Base-by-base conservation (phyloP, 2,888 invertebrate species). In the Scaptomyza polygonia region DNA sequence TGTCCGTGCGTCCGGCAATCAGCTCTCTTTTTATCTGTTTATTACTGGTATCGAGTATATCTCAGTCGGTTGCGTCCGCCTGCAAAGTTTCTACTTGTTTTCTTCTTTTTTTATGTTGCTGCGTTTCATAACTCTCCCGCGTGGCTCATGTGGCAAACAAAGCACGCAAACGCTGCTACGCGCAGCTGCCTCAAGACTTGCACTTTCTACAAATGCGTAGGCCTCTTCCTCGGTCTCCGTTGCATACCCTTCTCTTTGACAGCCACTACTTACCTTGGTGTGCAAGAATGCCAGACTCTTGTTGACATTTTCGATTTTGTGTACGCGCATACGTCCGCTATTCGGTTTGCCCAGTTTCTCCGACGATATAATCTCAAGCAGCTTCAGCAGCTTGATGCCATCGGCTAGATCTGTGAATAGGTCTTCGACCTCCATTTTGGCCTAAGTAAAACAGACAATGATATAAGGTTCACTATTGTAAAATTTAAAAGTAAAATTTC, bases 271-370 rank as follows among this genome's bases (percentile, higher is more conserved):
- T 88, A 95, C 96, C 95, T 98, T 99, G 59, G 98, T 98, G 92
- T 98, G 97, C 81, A 99, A 93, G 92, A 99, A 99, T 89, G 97
- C 97, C 90, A 99, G 94, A 90, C 97, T 97, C 93, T 98, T 98
- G 93, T 99, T 99, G 89, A 99, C 97, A 92, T 99, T 99, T 93
- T 99, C 99, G 63, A 99, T 97, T 94, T 99, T 99, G 93, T 99
- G 99, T 51, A 99, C 99, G 79, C 99, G 93, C 96, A 99, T 97
- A 72, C 96, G 95, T 44, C 98, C 98, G 91, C 95, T 96, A 94
- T 99, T 99, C 88, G 99, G 99, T 87, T 98, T 95, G 73, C 98
- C 99, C 86, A 99, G 93, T 88, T 98, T 97, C 93, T 99, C 99
- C 39, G 99, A 99, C 76, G 98, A 98, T 93, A 99, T 99, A 90